phyloP scores from a whole-genome alignment of 2,797 vertebrate species.

The Momotus momota region DNA sequence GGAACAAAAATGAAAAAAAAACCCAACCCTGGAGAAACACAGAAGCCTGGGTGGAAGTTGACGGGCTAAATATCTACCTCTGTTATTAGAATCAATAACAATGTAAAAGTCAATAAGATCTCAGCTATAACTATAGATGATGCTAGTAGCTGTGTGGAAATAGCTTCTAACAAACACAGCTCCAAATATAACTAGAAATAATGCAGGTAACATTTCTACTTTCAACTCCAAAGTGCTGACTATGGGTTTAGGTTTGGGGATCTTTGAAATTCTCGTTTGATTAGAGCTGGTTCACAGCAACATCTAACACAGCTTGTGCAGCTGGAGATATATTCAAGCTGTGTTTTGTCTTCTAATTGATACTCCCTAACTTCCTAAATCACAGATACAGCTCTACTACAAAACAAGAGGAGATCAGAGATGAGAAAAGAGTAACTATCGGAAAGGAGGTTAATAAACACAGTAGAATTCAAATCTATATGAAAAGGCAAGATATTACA shows the following conservation, averaged over 20 bases:
- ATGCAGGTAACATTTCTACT: neutral
- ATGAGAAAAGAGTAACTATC: neutral
- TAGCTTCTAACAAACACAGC: neutral
- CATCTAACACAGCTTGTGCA: neutral
- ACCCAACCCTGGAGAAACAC: neutral
- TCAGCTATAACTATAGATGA: neutral
- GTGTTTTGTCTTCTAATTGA: neutral
- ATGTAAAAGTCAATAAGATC: neutral
- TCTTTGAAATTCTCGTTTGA: neutral
- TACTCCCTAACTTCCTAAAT: neutral
- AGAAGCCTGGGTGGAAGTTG: neutral
- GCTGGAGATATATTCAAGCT: neutral
- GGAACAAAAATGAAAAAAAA: neutral
- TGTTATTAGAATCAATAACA: neutral
- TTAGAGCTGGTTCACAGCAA: neutral
- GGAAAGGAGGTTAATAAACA: neutral
- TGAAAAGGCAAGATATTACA: neutral
- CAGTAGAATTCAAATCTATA: neutral
- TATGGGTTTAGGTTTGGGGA: neutral
- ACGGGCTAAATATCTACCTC: neutral
- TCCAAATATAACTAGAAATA: neutral
- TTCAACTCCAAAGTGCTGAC: neutral
- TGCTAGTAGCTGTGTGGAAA: neutral
- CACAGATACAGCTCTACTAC: neutral
- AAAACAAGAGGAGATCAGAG: neutral